Evolutionary conservation across 2,797 vertebrate genomes (phyloP).

Genomic region (Morus bassanus): DNA sequence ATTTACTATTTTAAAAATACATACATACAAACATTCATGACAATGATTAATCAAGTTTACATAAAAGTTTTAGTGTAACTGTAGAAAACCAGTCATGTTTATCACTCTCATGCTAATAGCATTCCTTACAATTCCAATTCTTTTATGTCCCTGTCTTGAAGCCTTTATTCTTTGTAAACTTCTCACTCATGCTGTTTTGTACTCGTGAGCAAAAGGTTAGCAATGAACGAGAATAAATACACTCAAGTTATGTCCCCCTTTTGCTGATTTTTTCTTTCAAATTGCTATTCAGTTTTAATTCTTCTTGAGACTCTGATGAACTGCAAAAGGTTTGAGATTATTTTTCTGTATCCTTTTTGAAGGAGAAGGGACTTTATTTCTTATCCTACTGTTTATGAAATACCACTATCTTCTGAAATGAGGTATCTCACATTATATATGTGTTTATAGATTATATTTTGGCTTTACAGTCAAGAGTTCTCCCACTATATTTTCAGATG

Average conservation of each 20-base stretch:
- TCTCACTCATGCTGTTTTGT: background rate
- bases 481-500: background rate
- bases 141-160: background rate
- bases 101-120: background rate
- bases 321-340: background rate
- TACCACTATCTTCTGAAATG: background rate
- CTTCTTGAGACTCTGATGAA: background rate
- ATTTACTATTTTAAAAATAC: background rate
- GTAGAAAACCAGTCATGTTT: slow-evolving; percentile 19
- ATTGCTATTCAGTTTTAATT: background rate
- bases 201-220: background rate
- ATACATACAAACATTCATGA: background rate
- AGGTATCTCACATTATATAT: background rate
- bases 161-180: background rate
- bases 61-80: background rate
- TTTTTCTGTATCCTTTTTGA: background rate
- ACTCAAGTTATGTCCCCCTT: background rate
- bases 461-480: background rate
- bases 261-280: background rate
- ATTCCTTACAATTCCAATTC: background rate
- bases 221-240: background rate
- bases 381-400: background rate
- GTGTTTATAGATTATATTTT: background rate
- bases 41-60: slow-evolving; percentile 34
- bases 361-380: background rate